Evolutionary conservation across 1,140 invertebrate species (phyloP).

Genomic region (Philopotamus ludificatus): DNA sequence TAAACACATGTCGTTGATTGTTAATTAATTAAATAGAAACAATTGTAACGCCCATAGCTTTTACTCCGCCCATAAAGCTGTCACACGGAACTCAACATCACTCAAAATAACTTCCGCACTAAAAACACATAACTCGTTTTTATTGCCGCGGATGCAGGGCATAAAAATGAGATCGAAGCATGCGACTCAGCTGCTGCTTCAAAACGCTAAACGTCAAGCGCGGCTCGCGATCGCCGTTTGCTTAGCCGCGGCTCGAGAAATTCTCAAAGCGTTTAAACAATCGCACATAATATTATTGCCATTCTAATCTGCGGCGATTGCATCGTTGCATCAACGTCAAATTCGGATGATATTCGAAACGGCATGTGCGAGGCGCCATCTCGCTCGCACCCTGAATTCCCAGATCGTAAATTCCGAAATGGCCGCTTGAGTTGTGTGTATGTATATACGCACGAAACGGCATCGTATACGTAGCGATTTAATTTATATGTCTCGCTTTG

Average conservation of each 20-base stretch:
- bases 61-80: constrained; percentile 42
- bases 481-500: constrained; percentile 57
- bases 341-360: neutral
- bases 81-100: constrained; percentile 35
- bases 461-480: constrained; percentile 42
- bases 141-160: constrained; percentile 24
- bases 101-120: constrained; percentile 37
- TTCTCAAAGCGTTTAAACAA: too few relatives aligned
- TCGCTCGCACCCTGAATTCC: constrained; percentile 57
- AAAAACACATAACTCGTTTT: constrained; percentile 39
- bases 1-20: neutral
- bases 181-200: constrained; percentile 41
- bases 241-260: too few relatives aligned
- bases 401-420: constrained; percentile 60
- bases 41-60: constrained; percentile 8
- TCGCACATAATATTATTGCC: neutral
- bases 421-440: constrained; percentile 58
- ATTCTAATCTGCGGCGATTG: neutral
- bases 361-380: constrained; percentile 41
- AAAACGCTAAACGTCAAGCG: constrained; percentile 14
- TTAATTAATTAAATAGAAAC: neutral
- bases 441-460: constrained; percentile 50
- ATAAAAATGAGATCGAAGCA: constrained; percentile 22
- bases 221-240: too few relatives aligned
- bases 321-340: neutral